Evolutionary conservation across 2,888 invertebrate genomes (phyloP), one percentile per base, ranked within the genome.

Genomic region (Cybosia mesomella): DNA sequence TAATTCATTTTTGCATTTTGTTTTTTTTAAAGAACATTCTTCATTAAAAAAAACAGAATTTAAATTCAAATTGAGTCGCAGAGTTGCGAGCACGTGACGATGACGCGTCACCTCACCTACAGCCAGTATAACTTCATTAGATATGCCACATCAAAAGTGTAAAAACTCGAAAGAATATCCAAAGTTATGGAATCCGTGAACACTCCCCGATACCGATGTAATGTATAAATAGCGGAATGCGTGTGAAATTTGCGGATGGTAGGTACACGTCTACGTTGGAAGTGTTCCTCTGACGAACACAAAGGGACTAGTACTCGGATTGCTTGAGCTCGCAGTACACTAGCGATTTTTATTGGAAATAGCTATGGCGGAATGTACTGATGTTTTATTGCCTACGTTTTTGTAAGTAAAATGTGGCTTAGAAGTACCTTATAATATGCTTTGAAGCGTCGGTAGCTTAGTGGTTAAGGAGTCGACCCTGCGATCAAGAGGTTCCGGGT

Each of bases 191-290:
- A 73, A 71, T 76, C 71, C 63, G 15, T 15, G 62, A 18, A 61
- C 39, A 54, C 62, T 59, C 57, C 65, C 61, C 68, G 68, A 76
- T 73, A 73, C 66, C 70, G 60, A 74, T 39, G 75, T 73, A 73
- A 78, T 79, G 69, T 81, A 75, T 77, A 77, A 74, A 77, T 74
- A 76, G 74, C 63, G 79, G 81, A 82, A 82, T 82, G 75, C 74
- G 80, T 77, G 75, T 72, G 73, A 82, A 81, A 81, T 81, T 73
- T 73, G 69, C 66, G 71, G 74, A 66, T 63, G 70, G 65, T 69
- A 66, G 70, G 66, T 69, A 67, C 66, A 39, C 59, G 66, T 54
- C 18, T 53, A 34, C 22, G 66, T 72, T 72, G 61, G 67, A 71
- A 70, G 66, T 74, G 64, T 68, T 67, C 28, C 21, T 36, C 55